These are phyloP conservation scores for Pitta sordida DNA, from an alignment of 2,113 vertebrate genomes.

Conservation along the genomic window DNA sequence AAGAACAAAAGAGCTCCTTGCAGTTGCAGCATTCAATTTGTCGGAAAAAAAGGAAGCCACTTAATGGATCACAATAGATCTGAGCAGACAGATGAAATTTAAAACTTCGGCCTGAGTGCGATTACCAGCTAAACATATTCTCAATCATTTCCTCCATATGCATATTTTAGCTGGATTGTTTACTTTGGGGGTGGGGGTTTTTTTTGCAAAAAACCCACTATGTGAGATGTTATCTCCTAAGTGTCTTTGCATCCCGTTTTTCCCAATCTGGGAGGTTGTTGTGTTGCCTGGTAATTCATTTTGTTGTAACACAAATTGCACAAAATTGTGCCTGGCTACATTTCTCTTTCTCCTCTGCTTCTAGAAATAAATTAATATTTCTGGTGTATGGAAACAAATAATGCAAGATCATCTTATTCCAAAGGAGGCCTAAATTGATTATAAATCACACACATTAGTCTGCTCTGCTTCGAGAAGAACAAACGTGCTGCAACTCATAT, in stretches of 20 bases:
- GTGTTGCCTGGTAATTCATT: constrained; percentile 33
- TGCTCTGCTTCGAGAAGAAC: constrained; percentile 12
- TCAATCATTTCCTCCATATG: constrained; percentile 76
- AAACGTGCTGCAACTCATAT: neutral
- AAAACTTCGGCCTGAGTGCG: constrained; percentile 76
- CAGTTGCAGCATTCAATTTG: constrained; percentile 84
- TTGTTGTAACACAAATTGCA: constrained; percentile 51
- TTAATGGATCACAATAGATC: constrained; percentile 83
- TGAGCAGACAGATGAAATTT: constrained; percentile 82
- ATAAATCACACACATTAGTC: constrained; percentile 39
- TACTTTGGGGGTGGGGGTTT: constrained; percentile 17
- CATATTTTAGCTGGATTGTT: constrained; percentile 73
- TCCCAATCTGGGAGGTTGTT: constrained; percentile 35
- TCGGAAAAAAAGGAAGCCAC: constrained; percentile 80
- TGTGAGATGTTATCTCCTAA: constrained; percentile 67
- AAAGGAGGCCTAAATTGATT: constrained; percentile 63
- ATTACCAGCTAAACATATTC: constrained; percentile 81
- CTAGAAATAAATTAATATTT: constrained; percentile 57
- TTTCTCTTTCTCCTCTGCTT: constrained; percentile 50
- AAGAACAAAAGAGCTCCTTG: constrained; percentile 85
- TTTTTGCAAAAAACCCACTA: neutral
- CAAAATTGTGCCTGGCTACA: constrained; percentile 18
- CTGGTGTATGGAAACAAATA: constrained; percentile 50
- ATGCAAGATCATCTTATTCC: constrained; percentile 57
- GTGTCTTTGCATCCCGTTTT: constrained; percentile 58